These are phyloP conservation scores for Pluvianellus socialis DNA, from an alignment of 2,113 vertebrate species.

Conservation along the genomic window DNA sequence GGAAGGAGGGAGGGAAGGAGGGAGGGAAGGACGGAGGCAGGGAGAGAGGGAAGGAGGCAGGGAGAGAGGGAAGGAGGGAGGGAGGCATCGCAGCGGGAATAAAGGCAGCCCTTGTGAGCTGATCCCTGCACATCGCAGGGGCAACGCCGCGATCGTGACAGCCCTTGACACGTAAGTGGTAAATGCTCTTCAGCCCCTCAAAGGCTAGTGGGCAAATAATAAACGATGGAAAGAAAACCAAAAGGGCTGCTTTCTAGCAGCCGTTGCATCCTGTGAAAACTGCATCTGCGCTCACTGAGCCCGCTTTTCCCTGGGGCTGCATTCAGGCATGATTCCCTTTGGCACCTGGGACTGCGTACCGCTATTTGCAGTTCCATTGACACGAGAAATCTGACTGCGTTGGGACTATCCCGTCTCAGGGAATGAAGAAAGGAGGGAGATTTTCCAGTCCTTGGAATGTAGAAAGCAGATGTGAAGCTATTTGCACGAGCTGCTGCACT, in stretches of 20 bases:
- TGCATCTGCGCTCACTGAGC: rapidly evolving
- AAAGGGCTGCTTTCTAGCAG: background rate
- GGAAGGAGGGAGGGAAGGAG: too few relatives aligned
- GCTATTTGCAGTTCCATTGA: background rate
- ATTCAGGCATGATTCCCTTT: rapidly evolving
- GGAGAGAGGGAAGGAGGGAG: background rate
- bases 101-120: background rate
- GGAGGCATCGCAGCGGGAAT: background rate
- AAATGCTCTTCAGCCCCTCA: background rate
- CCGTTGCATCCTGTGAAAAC: rapidly evolving
- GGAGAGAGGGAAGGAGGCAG: background rate
- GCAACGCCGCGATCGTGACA: rapidly evolving
- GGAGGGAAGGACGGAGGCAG: background rate
- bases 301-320: rapidly evolving
- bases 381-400: background rate
- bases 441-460: slow-evolving; percentile 30
- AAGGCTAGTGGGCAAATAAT: too few relatives aligned
- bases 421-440: background rate
- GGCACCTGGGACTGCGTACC: background rate
- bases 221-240: background rate
- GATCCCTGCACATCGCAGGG: rapidly evolving
- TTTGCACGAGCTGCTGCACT: background rate
- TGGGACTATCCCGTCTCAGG: slow-evolving; percentile 13
- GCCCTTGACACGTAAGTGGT: rapidly evolving
- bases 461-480: slow-evolving; percentile 29